These are phyloP conservation scores for Oligia strigilis DNA, from an alignment of 2,888 invertebrate species.

Conservation along the genomic window DNA sequence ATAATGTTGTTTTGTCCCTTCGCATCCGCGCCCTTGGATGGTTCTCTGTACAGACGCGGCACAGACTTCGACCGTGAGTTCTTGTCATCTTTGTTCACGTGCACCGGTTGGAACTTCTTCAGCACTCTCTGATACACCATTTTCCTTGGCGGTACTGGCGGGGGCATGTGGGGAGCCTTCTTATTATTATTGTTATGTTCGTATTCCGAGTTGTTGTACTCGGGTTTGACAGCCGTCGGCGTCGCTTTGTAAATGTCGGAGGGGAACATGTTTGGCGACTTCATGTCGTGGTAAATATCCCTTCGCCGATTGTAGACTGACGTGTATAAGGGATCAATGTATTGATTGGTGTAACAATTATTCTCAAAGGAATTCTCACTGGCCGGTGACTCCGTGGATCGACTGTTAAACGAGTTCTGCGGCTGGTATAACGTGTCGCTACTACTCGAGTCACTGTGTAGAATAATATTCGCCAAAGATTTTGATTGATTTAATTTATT, in stretches of 20 bases:
- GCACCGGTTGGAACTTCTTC: constrained; percentile 92
- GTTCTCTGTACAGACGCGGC: constrained; percentile 86
- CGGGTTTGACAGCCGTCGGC: constrained; percentile 86
- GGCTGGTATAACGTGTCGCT: constrained; percentile 88
- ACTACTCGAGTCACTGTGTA: constrained; percentile 88
- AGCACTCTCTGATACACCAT: constrained; percentile 88
- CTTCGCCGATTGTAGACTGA: constrained; percentile 86
- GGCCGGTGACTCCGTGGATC: constrained; percentile 87
- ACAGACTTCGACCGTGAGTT: constrained; percentile 86
- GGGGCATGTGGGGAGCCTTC: constrained; percentile 90
- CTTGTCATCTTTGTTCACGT: constrained; percentile 91
- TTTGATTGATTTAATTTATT: constrained; percentile 88
- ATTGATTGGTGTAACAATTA: constrained; percentile 86
- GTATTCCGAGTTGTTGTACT: constrained; percentile 79
- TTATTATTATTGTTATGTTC: constrained; percentile 83
- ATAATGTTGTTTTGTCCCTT: constrained; percentile 80
- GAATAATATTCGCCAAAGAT: constrained; percentile 87
- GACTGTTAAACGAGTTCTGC: constrained; percentile 84
- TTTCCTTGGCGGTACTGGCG: constrained; percentile 91
- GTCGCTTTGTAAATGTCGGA: constrained; percentile 89
- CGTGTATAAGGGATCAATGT: constrained; percentile 87
- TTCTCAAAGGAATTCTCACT: constrained; percentile 87
- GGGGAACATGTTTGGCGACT: constrained; percentile 81
- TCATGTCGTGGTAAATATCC: constrained; percentile 86
- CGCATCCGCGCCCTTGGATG: constrained; percentile 81